Percentiles rank a stretch among this genome's conserved stretches.
Evolutionary conservation across 2,797 vertebrate genomes (phyloP).

Genomic region (Ctenochaetus hawaiiensis): DNA sequence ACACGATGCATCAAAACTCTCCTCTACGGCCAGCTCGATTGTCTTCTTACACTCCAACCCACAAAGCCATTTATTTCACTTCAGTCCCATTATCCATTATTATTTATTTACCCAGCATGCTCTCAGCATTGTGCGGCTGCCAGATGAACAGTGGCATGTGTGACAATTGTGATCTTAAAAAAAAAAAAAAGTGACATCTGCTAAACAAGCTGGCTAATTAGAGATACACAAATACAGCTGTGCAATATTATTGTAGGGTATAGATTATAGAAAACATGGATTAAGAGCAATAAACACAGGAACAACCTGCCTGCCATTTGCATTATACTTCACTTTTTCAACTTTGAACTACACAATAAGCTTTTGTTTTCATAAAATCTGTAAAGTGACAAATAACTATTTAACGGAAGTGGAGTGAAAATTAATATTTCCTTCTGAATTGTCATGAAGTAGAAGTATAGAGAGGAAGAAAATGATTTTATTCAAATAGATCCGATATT

Average conservation of each 20-base stretch:
- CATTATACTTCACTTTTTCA: neutral
- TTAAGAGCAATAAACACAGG: constrained; percentile 12
- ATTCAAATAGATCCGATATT: too few species aligned
- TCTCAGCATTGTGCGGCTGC: constrained; percentile 8
- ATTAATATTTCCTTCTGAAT: neutral
- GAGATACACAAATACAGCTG: constrained; percentile 40
- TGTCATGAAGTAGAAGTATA: neutral
- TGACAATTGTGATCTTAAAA: constrained; percentile 36
- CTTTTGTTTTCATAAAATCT: neutral
- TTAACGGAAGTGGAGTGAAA: neutral
- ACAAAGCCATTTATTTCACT: constrained; percentile 29
- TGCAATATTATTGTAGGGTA: constrained; percentile 35
- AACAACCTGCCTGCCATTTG: neutral
- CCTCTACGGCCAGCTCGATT: constrained; percentile 12
- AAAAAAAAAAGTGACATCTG: constrained; percentile 56
- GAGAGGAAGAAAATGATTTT: neutral
- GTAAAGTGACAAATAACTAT: neutral
- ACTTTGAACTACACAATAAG: too few species aligned
- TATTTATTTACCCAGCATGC: constrained; percentile 40
- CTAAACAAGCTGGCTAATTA: constrained; percentile 50
- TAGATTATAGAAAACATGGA: constrained; percentile 24
- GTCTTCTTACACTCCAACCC: constrained; percentile 24
- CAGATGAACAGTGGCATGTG: constrained; percentile 45
- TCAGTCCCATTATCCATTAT: constrained; percentile 28
- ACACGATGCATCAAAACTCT: constrained; percentile 44